These are phyloP conservation scores for Pseudochirops cupreus DNA, from an alignment of 2,797 vertebrate species.

Conservation along the genomic window DNA sequence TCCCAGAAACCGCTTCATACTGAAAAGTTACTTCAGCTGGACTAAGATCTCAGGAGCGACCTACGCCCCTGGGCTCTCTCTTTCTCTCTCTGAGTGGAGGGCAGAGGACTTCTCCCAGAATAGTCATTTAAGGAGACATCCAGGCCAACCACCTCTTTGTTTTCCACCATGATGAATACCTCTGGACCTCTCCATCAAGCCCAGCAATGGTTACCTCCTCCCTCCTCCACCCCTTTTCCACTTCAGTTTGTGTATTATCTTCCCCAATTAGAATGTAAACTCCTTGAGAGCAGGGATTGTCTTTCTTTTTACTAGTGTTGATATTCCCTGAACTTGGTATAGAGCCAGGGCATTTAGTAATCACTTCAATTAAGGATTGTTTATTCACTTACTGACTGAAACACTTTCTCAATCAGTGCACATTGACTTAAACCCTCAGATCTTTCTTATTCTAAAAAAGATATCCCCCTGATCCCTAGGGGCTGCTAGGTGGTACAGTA, in stretches of 20 bases:
- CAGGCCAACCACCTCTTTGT: background rate
- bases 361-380: background rate
- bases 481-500: no score
- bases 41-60: background rate
- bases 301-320: background rate
- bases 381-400: background rate
- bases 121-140: background rate
- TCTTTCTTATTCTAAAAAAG: background rate
- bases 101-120: background rate
- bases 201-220: background rate
- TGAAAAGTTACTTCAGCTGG: background rate
- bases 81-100: background rate
- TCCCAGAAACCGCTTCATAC: background rate
- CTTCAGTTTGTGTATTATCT: background rate
- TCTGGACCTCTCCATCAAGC: background rate
- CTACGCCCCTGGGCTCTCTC: rapidly evolving
- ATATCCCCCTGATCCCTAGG: background rate
- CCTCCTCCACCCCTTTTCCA: background rate
- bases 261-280: background rate
- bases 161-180: background rate
- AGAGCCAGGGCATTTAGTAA: background rate
- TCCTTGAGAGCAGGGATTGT: background rate
- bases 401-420: background rate
- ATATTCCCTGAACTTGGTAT: background rate
- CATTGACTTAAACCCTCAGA: background rate